Evolutionary conservation across 2,113 vertebrate genomes (phyloP), one percentile per base, ranked within the genome.

Genomic region (Nibea albiflora): DNA sequence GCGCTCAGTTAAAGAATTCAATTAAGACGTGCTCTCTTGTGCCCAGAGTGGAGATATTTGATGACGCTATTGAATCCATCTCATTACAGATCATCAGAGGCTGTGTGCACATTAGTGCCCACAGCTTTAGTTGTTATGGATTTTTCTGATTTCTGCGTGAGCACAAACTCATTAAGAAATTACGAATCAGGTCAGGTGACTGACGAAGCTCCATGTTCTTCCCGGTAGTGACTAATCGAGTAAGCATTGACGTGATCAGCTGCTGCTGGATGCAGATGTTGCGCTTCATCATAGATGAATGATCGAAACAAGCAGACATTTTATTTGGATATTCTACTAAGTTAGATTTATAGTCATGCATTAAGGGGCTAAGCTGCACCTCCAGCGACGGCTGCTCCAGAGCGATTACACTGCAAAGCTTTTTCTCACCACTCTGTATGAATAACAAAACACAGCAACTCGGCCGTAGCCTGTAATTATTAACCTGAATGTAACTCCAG

Each of bases 11-110:
- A 16, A 31, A 47, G 42, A 35, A 46, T 63, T 46, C 4, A 28
- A 24, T 79, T 63, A 47, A 46, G 47, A 12, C 31, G 11, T 7
- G 10, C 20, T 20, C 24, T 74, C 2, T 31, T 47, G 10, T 47
- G 19, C 19, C 28, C 24, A 46, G 47, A 62, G 31, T n/a, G 22
- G 16, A 50, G 44, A 60, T 52, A 28, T 68, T 52, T 31, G 17
- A 62, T 68, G 47, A 47, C 56, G 12, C 24, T 26, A 19, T 15
- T 68, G 17, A 80, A 68, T 47, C 35, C 47, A 24, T 28, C 42
- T 80, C 52, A 56, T 54, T 54, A 54, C 12, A 70, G 57, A 16
- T 47, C 39, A 63, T 46, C 24, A 64, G 35, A 56, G 5, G 15
- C 53, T 69, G 17, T 39, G 24, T 31, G 16, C 11, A n/a, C 19